Evolutionary conservation across 1,140 invertebrate genomes (phyloP).

Genomic region (Lepidostoma basale): DNA sequence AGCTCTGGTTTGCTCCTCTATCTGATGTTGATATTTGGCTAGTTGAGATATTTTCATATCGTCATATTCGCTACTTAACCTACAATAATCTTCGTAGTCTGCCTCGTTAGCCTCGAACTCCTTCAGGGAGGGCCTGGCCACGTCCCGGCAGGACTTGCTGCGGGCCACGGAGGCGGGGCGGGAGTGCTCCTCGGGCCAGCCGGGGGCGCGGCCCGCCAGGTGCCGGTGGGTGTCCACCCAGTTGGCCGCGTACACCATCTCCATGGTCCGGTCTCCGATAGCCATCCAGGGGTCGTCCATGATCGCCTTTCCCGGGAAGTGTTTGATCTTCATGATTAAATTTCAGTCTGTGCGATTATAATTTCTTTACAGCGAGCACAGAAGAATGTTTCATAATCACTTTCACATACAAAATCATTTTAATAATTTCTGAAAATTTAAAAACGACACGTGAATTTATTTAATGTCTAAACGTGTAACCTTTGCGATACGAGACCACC

Average conservation of each 20-base stretch:
- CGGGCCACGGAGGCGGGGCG: constrained; percentile 54
- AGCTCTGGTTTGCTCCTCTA: constrained; percentile 62
- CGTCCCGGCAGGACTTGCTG: constrained; percentile 59
- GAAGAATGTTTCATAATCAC: too few relatives aligned
- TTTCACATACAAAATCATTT: too few relatives aligned
- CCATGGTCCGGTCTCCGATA: constrained; percentile 68
- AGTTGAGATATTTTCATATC: constrained; percentile 63
- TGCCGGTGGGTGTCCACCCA: constrained; percentile 70
- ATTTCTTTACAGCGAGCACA: background rate
- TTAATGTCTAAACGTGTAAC: background rate
- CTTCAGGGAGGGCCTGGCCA: constrained; percentile 48
- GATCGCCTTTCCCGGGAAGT: constrained; percentile 80
- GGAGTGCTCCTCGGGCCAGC: constrained; percentile 36
- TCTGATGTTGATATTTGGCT: constrained; percentile 66
- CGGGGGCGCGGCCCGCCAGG: constrained; percentile 30
- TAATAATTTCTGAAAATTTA: too few relatives aligned
- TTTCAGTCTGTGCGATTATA: background rate
- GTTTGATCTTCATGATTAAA: constrained; percentile 79
- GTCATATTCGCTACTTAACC: constrained; percentile 45
- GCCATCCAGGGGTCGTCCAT: constrained; percentile 72
- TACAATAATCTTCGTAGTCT: constrained; percentile 50
- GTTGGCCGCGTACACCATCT: constrained; percentile 80
- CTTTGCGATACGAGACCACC: background rate
- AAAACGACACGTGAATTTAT: background rate
- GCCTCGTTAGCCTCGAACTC: constrained; percentile 49